Percentiles rank a stretch among this genome's conserved stretches.
Evolutionary conservation across 2,888 invertebrate genomes (phyloP).

Genomic region (Calliphora vomitoria): DNA sequence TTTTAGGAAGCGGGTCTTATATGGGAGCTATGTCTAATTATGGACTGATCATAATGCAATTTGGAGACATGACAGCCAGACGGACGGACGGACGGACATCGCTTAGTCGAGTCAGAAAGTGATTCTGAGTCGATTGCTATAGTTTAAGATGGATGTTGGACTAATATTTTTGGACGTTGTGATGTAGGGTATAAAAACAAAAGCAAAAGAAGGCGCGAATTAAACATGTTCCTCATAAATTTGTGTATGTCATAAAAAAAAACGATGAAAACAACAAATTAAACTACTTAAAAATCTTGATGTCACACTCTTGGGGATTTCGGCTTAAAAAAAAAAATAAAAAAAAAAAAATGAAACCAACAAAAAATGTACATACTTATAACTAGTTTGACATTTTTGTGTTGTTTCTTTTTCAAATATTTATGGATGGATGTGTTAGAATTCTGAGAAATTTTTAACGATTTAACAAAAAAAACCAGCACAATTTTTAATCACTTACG

Average conservation of each 20-base stretch:
- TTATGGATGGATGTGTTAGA: constrained; percentile 38
- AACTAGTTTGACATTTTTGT: constrained; percentile 50
- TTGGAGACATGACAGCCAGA: too few relatives aligned
- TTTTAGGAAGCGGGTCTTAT: too few relatives aligned
- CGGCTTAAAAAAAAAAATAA: constrained; percentile 25
- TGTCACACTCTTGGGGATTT: constrained; percentile 44
- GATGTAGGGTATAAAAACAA: too few relatives aligned
- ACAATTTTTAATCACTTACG: constrained; percentile 58
- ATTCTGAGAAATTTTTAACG: constrained; percentile 56
- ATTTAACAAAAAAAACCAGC: background rate
- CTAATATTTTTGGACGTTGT: too few relatives aligned
- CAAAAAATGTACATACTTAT: constrained; percentile 28
- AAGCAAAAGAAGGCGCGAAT: constrained; percentile 49
- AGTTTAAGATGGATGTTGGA: too few relatives aligned
- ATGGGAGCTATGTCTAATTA: too few relatives aligned
- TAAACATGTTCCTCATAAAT: constrained; percentile 49
- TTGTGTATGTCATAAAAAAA: constrained; percentile 44
- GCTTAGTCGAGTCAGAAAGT: too few relatives aligned
- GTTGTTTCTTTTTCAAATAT: background rate
- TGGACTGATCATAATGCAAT: too few relatives aligned
- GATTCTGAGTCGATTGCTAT: too few relatives aligned
- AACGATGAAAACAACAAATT: background rate
- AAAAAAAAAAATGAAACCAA: background rate
- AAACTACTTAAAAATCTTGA: constrained; percentile 19
- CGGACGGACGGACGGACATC: too few relatives aligned